These are phyloP conservation scores for Monopterus albus DNA, from an alignment of 2,113 vertebrate species.

Conservation along the genomic window DNA sequence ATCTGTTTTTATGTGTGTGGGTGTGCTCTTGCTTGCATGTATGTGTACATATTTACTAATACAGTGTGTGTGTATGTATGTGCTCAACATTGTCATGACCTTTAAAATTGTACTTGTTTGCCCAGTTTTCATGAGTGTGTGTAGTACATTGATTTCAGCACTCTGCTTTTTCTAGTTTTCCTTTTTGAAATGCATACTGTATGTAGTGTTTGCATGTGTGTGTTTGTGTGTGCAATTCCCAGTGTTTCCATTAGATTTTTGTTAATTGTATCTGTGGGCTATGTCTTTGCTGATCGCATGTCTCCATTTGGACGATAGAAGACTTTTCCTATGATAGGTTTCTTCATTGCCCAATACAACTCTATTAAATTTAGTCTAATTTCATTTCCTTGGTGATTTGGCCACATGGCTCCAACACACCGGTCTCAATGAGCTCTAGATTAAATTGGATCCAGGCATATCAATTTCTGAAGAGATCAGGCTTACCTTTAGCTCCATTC, in stretches of 20 bases:
- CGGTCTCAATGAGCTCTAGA: slow-evolving; percentile 62
- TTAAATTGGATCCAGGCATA: slow-evolving; percentile 64
- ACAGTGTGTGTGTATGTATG: not conserved
- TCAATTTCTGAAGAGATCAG: slow-evolving; percentile 50
- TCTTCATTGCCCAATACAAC: slow-evolving; percentile 63
- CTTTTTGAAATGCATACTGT: too few relatives aligned
- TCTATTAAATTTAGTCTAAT: slow-evolving; percentile 74
- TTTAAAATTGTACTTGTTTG: slow-evolving; percentile 31
- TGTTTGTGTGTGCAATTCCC: too few relatives aligned
- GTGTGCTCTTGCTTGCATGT: not conserved
- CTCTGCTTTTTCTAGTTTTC: not conserved
- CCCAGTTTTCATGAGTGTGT: slow-evolving; percentile 5
- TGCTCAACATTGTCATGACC: slow-evolving; percentile 22
- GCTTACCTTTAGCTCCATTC: slow-evolving; percentile 31
- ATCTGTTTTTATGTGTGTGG: slow-evolving; percentile 1
- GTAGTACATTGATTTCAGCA: slow-evolving; percentile 29
- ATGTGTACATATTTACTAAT: slow-evolving; percentile 3
- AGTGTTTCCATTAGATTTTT: slow-evolving; percentile 11
- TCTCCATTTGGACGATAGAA: slow-evolving; percentile 60
- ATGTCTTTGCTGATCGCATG: slow-evolving; percentile 56
- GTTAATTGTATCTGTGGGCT: slow-evolving; percentile 57
- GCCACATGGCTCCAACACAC: slow-evolving; percentile 68
- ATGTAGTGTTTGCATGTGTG: too few relatives aligned
- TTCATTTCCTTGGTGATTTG: slow-evolving; percentile 73
- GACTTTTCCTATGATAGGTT: slow-evolving; percentile 56